Percentiles rank a stretch among this genome's conserved stretches.
phyloP scores from a whole-genome alignment of 2,797 vertebrate species.

The Alauda arvensis region DNA sequence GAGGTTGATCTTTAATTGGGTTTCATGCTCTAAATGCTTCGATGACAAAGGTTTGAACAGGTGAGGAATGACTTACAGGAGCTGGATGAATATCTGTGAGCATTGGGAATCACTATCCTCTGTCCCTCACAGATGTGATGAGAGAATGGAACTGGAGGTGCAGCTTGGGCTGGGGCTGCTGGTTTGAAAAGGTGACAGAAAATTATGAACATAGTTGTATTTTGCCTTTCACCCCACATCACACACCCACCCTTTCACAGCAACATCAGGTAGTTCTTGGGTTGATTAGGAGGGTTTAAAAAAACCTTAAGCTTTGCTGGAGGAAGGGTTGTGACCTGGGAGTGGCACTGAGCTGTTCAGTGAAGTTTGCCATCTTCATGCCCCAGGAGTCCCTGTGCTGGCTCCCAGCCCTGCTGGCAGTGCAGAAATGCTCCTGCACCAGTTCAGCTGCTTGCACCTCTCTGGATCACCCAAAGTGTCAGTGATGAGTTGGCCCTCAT shows the following conservation, averaged over 20 bases:
- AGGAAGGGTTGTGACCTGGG: neutral
- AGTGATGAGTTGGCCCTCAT: neutral
- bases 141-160: neutral
- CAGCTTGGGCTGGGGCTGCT: neutral
- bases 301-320: neutral
- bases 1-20: constrained; percentile 63
- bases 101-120: neutral
- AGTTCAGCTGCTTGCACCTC: neutral
- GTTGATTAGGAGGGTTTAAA: neutral
- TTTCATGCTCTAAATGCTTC: constrained; percentile 67
- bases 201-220: rapidly evolving
- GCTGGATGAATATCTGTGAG: neutral
- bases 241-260: neutral
- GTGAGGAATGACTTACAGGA: constrained; percentile 45
- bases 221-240: neutral
- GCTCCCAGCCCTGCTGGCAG: neutral
- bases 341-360: rapidly evolving
- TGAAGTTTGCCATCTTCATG: rapidly evolving
- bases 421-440: rapidly evolving
- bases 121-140: neutral
- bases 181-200: neutral
- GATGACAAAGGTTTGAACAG: constrained; percentile 58
- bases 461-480: neutral
- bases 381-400: neutral
- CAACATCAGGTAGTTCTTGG: neutral